Evolutionary conservation across 2,797 vertebrate genomes (phyloP), one percentile per base, ranked within the genome.

Genomic region (Sebastes hopkinsi): DNA sequence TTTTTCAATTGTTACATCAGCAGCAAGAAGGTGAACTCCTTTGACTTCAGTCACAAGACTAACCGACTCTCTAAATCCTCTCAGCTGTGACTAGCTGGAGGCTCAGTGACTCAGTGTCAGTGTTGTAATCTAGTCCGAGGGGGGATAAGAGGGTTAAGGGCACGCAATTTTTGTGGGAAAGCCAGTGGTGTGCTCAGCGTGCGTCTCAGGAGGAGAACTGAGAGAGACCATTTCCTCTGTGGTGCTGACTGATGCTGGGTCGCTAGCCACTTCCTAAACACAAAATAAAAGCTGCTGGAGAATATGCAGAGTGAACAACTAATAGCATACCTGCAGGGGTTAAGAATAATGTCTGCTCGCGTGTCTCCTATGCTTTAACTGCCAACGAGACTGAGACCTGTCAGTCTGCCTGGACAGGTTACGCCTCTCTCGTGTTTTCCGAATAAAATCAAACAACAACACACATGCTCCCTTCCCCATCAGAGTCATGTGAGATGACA

Each of bases 371-470:
- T 34, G 29, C 66, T 76, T 77, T 80, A 95, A 94, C 92, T 82
- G 94, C 83, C 93, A 91, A 81, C 55, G 10, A 72, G 34, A 23
- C 52, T 36, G 84, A 87, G 92, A 96, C 96, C 92, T 91, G 95
- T 95, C 85, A 22, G 77, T 95, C 96, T 91, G 95, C 95, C 93
- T 94, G 16, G 93, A 95, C 95, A 73, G 90, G 96, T 96, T 96
- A 77, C 46, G 3, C 84, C 74, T 89, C 84, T 86, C 79, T 62
- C 13, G 12, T 86, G 64, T 75, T 54, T 83, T 82, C 81, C 69
- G 3, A 67, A 83, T 68, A 86, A 81, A 29, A 52, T 71, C 71
- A 56, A 20, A 79, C 77, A 72, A 67, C 65, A 72, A 72, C 78
- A 66, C 27, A 13, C 56, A 50, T 80, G 77, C 42, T 87, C 65